Conservation (phyloP, 2,888 invertebrate genomes). For the Calliopum simillimum region DNA sequence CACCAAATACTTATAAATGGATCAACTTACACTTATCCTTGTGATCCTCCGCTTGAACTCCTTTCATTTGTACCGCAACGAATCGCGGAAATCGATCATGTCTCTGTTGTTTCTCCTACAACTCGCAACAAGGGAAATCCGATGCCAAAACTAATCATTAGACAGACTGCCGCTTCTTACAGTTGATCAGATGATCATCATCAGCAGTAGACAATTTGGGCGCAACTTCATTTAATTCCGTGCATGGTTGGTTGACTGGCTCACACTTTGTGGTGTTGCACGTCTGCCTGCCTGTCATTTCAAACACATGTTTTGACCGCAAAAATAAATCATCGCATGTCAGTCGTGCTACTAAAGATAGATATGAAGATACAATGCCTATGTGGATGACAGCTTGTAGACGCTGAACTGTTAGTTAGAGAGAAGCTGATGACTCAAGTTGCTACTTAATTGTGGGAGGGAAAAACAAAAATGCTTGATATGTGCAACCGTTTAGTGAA, state of each 20-base stretch:
- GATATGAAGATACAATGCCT: slow-evolving; percentile 7
- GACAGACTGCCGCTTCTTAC: slow-evolving; percentile 57
- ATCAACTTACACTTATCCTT: too few species aligned
- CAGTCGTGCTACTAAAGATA: slow-evolving; percentile 54
- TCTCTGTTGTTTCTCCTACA: background rate
- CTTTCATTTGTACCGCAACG: slow-evolving; percentile 40
- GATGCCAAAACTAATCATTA: slow-evolving; percentile 49
- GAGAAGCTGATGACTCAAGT: background rate
- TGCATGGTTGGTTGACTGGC: slow-evolving; percentile 52
- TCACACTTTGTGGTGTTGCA: slow-evolving; percentile 49
- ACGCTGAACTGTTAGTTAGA: background rate
- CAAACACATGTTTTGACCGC: slow-evolving; percentile 69
- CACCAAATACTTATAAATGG: too few species aligned
- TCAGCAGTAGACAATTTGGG: slow-evolving; percentile 63
- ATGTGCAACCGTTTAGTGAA: too few species aligned
- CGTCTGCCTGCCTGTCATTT: slow-evolving; percentile 66
- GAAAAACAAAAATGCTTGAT: too few species aligned
- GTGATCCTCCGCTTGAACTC: background rate
- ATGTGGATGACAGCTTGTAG: slow-evolving; percentile 17
- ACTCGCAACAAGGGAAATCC: slow-evolving; percentile 47
- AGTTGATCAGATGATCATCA: too few species aligned
- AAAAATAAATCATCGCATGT: slow-evolving; percentile 66
- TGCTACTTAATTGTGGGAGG: background rate
- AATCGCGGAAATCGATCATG: slow-evolving; percentile 43
- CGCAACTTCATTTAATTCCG: slow-evolving; percentile 57